Evolutionary conservation across 1,140 invertebrate genomes (phyloP).

Genomic region (Luehdorfia chinensis): DNA sequence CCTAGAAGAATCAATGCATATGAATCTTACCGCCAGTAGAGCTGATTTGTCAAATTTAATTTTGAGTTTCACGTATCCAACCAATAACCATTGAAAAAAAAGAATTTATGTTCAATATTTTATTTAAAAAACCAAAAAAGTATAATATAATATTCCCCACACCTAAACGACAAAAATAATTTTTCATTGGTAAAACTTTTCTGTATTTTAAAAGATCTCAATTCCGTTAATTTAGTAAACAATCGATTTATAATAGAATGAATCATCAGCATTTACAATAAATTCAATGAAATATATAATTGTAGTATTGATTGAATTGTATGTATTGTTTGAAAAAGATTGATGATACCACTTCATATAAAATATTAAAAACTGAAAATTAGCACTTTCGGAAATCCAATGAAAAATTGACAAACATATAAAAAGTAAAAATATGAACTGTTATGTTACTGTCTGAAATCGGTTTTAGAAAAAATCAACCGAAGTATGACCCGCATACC

Average conservation of each 20-base stretch:
- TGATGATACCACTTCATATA: slow-evolving; percentile 3
- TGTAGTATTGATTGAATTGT: slow-evolving; percentile 22
- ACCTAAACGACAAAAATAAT: slow-evolving; percentile 37
- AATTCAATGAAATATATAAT: slow-evolving; percentile 29
- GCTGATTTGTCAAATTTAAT: too few relatives aligned
- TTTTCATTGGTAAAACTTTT: slow-evolving; percentile 60
- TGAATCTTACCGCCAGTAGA: too few relatives aligned
- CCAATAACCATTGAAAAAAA: slow-evolving; percentile 12
- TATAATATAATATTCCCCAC: slow-evolving; percentile 29
- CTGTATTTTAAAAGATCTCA: slow-evolving; percentile 30
- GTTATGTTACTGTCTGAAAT: background rate
- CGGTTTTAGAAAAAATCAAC: slow-evolving; percentile 26
- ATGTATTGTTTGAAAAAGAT: background rate
- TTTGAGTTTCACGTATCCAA: too few relatives aligned
- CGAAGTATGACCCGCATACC: slow-evolving; percentile 48
- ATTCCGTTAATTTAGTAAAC: slow-evolving; percentile 36
- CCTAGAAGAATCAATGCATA: too few relatives aligned
- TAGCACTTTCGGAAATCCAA: slow-evolving; percentile 38
- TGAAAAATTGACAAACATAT: slow-evolving; percentile 46
- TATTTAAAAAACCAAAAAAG: slow-evolving; percentile 30
- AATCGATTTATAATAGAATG: slow-evolving; percentile 28
- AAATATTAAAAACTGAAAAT: slow-evolving; percentile 19
- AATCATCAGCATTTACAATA: slow-evolving; percentile 14
- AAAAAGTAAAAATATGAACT: slow-evolving; percentile 7
- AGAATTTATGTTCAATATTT: slow-evolving; percentile 22